phyloP scores from a whole-genome alignment of 2,888 invertebrate genomes.

The Eulithis testata region DNA sequence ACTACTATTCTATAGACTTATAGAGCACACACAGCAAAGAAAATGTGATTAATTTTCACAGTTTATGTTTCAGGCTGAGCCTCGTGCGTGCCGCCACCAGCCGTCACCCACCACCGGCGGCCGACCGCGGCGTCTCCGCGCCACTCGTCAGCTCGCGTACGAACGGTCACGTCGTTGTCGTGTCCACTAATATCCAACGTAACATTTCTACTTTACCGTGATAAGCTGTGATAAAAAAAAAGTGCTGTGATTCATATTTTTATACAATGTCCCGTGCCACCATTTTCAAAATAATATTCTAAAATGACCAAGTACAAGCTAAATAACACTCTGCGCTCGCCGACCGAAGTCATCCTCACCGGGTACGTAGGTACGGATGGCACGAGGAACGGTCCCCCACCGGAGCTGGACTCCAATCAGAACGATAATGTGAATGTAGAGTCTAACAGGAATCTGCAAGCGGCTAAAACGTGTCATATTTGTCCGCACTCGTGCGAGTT shows the following conservation, averaged over 20 bases:
- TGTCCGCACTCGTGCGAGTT: slow-evolving; percentile 70
- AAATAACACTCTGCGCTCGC: slow-evolving; percentile 70
- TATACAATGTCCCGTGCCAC: slow-evolving; percentile 72
- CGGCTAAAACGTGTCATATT: slow-evolving; percentile 56
- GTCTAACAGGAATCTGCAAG: slow-evolving; percentile 63
- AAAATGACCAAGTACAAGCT: slow-evolving; percentile 85
- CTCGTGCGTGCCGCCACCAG: too few species aligned
- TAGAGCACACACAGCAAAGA: slow-evolving; percentile 10
- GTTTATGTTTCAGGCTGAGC: background rate
- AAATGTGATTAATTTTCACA: slow-evolving; percentile 24
- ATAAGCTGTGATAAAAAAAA: slow-evolving; percentile 47
- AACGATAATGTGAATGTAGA: slow-evolving; percentile 62
- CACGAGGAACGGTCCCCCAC: slow-evolving; percentile 38
- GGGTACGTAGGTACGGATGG: slow-evolving; percentile 69
- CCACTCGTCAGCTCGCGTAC: slow-evolving; percentile 38
- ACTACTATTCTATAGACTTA: background rate
- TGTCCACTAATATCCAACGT: slow-evolving; percentile 4
- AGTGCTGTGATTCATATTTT: slow-evolving; percentile 51
- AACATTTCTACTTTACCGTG: slow-evolving; percentile 17
- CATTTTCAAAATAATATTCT: slow-evolving; percentile 68
- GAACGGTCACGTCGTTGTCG: slow-evolving; percentile 23
- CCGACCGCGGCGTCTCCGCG: slow-evolving; percentile 41
- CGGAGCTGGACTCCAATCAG: slow-evolving; percentile 63
- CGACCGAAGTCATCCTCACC: slow-evolving; percentile 77
- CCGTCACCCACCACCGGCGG: too few species aligned